Conservation (phyloP, 2,888 invertebrate species). For the Hirtodrosophila confusa region DNA sequence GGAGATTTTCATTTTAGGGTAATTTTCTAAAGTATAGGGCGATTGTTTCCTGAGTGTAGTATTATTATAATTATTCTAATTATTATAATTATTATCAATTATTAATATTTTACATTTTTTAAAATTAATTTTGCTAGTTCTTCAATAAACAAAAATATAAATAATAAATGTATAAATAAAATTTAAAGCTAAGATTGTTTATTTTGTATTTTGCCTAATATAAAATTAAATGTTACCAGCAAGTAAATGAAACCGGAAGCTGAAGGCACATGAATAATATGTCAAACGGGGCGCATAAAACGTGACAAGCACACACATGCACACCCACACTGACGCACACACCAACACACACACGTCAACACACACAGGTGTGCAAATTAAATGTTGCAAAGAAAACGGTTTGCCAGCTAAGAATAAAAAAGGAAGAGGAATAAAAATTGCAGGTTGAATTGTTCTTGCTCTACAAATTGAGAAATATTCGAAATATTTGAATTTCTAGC, state of each 20-base stretch:
- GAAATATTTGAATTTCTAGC: no score
- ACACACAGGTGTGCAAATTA: slow-evolving; percentile 51
- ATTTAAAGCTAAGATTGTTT: slow-evolving; percentile 16
- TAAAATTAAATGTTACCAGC: slow-evolving; percentile 8
- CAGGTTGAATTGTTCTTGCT: neutral
- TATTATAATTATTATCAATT: no score
- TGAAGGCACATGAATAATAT: slow-evolving; percentile 23
- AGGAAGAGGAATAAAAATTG: slow-evolving; percentile 1
- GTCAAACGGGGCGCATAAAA: slow-evolving; percentile 33
- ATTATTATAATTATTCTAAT: no score
- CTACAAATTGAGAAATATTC: neutral
- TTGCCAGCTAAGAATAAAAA: no score
- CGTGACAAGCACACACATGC: slow-evolving; percentile 22
- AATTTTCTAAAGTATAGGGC: no score
- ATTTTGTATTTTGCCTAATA: no score
- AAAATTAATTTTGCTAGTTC: no score
- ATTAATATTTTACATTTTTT: no score
- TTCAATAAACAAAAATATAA: no score
- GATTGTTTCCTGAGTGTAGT: no score
- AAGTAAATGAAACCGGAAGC: slow-evolving; percentile 15
- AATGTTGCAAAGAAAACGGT: slow-evolving; percentile 27
- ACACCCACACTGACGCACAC: slow-evolving; percentile 26
- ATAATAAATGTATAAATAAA: neutral
- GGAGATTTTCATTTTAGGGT: no score
- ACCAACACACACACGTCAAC: slow-evolving; percentile 2